A percentile compares a stretch with the other conserved stretches of the same genome.
Evolutionary conservation across 2,113 vertebrate genomes (phyloP).

Genomic region (Crotalus helleri): DNA sequence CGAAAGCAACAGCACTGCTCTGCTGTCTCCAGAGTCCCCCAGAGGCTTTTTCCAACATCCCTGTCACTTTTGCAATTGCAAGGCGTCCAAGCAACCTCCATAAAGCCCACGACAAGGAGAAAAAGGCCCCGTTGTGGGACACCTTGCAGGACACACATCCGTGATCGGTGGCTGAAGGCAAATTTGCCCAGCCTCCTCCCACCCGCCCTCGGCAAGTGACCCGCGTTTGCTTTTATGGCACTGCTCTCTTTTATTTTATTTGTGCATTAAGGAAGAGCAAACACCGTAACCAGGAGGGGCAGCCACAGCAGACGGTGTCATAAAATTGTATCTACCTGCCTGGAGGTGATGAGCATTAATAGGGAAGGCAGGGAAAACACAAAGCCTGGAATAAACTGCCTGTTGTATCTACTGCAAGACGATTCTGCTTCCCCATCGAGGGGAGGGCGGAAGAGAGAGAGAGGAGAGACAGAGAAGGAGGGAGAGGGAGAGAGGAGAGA

Average conservation of each 20-base stretch:
- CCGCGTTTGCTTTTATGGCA: slow-evolving; percentile 40
- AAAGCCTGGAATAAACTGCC: not conserved
- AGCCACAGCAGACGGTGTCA: not conserved
- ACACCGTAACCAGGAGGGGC: slow-evolving; percentile 32
- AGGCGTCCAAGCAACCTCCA: too few species aligned
- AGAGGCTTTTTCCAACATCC: too few species aligned
- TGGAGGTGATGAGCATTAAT: slow-evolving; percentile 29
- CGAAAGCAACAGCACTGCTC: too few species aligned
- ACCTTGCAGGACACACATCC: slow-evolving; percentile 33
- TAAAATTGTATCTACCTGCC: slow-evolving; percentile 26
- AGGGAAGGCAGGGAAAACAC: not conserved
- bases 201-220: not conserved
- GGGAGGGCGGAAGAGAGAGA: not conserved
- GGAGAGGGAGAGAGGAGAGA: not conserved
- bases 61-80: too few species aligned
- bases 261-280: slow-evolving; percentile 44
- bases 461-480: not conserved
- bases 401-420: not conserved
- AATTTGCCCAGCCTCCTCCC: slow-evolving; percentile 36
- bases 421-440: not conserved
- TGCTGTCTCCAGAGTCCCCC: too few species aligned
- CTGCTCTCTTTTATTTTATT: slow-evolving; percentile 44
- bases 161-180: slow-evolving; percentile 39
- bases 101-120: too few species aligned
- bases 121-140: not conserved